Evolutionary conservation across 2,888 invertebrate species (phyloP).

Genomic region (Cheilosia impressa): DNA sequence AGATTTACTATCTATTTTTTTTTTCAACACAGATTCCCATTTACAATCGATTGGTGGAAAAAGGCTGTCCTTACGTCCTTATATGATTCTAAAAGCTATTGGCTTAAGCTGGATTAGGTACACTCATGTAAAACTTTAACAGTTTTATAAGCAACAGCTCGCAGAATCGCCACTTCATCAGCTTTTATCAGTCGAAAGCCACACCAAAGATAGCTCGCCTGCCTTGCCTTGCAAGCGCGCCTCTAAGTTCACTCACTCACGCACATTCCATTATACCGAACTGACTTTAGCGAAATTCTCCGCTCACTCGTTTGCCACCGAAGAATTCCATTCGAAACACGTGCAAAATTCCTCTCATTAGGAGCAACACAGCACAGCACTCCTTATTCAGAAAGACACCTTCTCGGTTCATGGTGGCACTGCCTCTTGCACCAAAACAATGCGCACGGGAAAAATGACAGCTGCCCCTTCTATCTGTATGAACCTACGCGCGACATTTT

Average conservation of each 20-base stretch:
- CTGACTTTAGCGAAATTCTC: constrained; percentile 15
- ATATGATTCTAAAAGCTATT: no score
- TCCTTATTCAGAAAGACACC: constrained; percentile 62
- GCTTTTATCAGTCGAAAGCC: no score
- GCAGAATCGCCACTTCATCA: no score
- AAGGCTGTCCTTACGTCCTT: no score
- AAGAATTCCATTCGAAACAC: constrained; percentile 63
- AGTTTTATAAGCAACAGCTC: no score
- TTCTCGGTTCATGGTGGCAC: constrained; percentile 31
- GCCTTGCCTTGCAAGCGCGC: neutral
- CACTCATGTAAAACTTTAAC: no score
- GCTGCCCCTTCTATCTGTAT: constrained; percentile 1
- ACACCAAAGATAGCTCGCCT: neutral
- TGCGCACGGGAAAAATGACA: constrained; percentile 26
- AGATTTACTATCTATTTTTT: no score
- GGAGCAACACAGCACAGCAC: constrained; percentile 59
- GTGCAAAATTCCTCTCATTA: constrained; percentile 61
- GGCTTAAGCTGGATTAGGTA: no score
- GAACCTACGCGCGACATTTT: constrained; percentile 46
- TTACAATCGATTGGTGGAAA: no score
- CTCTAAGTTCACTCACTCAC: constrained; percentile 10
- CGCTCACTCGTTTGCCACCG: constrained; percentile 18
- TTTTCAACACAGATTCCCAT: no score
- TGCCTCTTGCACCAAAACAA: constrained; percentile 48
- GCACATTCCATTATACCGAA: constrained; percentile 23